Conservation (phyloP, 2,888 invertebrate species). For the Teinopalpus imperialis region DNA sequence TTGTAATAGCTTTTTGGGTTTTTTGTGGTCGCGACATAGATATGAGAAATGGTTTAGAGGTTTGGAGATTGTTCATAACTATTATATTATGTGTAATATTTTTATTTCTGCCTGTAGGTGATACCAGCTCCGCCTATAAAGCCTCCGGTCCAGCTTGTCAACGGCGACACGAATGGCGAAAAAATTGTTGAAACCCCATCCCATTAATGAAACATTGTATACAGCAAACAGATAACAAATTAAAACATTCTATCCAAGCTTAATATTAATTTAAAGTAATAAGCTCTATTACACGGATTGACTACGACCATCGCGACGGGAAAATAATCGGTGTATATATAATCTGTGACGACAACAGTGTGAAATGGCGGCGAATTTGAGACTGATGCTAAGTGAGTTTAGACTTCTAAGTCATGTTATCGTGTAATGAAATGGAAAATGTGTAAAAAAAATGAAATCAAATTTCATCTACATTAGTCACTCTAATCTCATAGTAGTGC, state of each 20-base stretch:
- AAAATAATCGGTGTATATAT: conserved; percentile 18
- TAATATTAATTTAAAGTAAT: conserved; percentile 16
- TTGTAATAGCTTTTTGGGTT: no score
- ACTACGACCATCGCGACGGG: conserved; percentile 9
- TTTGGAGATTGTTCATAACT: no score
- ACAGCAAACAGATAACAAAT: conserved; percentile 9
- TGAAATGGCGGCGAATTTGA: conserved; percentile 51
- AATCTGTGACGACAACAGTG: conserved; percentile 23
- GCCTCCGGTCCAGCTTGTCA: conserved; percentile 54
- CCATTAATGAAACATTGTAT: conserved; percentile 17
- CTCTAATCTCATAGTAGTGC: conserved; percentile 27
- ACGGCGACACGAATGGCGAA: conserved; percentile 66
- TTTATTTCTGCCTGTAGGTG: conserved; percentile 50
- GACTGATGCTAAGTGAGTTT: conserved; percentile 69
- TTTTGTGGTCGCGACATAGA: no score
- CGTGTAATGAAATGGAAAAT: conserved; percentile 37
- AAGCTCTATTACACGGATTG: no score
- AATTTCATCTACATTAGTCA: conserved; percentile 34
- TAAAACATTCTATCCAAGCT: conserved; percentile 18
- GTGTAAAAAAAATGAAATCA: conserved; percentile 37
- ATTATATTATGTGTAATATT: background rate
- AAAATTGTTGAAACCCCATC: conserved; percentile 20
- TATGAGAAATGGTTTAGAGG: no score
- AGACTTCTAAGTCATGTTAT: conserved; percentile 50
- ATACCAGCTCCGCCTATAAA: conserved; percentile 74